These are phyloP conservation scores for Drosophila repletoides DNA, from an alignment of 1,140 invertebrate species.

Conservation along the genomic window DNA sequence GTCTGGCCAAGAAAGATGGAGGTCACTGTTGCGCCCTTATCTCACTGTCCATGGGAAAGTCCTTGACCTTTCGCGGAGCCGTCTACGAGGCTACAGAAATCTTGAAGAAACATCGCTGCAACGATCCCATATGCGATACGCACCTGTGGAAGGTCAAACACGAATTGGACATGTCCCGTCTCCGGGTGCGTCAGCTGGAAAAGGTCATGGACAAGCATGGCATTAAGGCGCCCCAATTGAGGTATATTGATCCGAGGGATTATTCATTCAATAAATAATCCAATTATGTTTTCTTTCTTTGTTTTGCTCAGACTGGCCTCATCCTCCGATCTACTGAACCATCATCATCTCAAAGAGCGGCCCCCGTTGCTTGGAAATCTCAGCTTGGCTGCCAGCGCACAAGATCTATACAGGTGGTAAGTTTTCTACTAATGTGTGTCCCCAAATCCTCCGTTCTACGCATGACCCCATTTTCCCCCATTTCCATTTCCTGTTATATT, in stretches of 20 bases:
- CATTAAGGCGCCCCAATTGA: constrained; percentile 88
- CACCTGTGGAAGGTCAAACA: constrained; percentile 94
- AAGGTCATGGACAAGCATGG: constrained; percentile 92
- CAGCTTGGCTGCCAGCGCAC: constrained; percentile 82
- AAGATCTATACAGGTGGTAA: constrained; percentile 83
- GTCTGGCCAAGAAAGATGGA: constrained; percentile 93
- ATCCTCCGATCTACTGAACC: constrained; percentile 81
- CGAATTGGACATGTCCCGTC: constrained; percentile 92
- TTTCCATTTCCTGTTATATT: not conserved
- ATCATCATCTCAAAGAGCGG: constrained; percentile 79
- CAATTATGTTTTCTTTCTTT: not conserved
- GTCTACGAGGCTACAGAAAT: constrained; percentile 90
- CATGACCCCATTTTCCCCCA: not conserved
- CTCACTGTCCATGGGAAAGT: constrained; percentile 92
- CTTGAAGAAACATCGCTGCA: constrained; percentile 86
- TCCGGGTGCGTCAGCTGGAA: constrained; percentile 92
- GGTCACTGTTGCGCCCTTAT: constrained; percentile 95
- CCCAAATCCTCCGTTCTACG: not conserved
- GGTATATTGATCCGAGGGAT: constrained; percentile 61
- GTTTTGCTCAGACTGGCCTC: constrained; percentile 70
- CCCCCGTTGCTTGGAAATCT: constrained; percentile 79
- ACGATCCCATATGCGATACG: constrained; percentile 91
- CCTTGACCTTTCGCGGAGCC: constrained; percentile 92
- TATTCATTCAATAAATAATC: too few species aligned
- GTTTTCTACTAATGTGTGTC: constrained; percentile 57